Evolutionary conservation across 2,797 vertebrate species (phyloP), one percentile per base, ranked within the genome.

Genomic region (Crotalus adamanteus): DNA sequence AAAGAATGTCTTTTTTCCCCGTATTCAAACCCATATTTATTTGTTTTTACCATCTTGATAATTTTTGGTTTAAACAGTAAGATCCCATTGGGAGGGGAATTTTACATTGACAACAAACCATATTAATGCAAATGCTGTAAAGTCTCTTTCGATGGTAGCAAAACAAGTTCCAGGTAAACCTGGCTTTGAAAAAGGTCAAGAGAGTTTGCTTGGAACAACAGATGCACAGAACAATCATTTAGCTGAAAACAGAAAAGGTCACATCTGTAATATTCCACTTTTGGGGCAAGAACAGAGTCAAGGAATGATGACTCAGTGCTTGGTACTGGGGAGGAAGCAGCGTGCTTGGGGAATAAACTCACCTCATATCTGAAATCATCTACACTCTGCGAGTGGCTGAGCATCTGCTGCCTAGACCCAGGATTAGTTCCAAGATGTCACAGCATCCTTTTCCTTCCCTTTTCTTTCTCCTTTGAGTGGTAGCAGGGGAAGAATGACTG

Each of bases 341-440:
- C 69, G 53, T 95, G 95, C 96, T 94, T 96, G 95, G 96, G 93
- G 73, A 96, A 93, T 88, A 88, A 88, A 89, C 89, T 97, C 87
- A 3, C 94, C 93, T 89, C 95, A 96, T 96, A 93, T 95, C 94
- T 95, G 95, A 97, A 97, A 97, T 97, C 96, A 96, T 96, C 95
- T 94, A 94, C 89, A 93, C 42, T 96, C 94, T 20, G 63, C 96
- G 96, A 95, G 96, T 97, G 95, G 94, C 95, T 95, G 95, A 97
- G 95, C 96, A 96, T 96, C 96, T 97, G 96, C 96, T 97, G 94
- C 94, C 95, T 94, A 95, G 94, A 96, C 93, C 95, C 95, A 95
- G 92, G 51, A 65, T 59, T 95, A 89, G 94, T 94, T 97, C 96
- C 95, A 95, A 88, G 93, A 94, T 93, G 88, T 92, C 90, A 94